A percentile compares a stretch with the other conserved stretches of the same genome.
phyloP scores from a whole-genome alignment of 2,797 vertebrate species.

The Halcyon smyrnensis region DNA sequence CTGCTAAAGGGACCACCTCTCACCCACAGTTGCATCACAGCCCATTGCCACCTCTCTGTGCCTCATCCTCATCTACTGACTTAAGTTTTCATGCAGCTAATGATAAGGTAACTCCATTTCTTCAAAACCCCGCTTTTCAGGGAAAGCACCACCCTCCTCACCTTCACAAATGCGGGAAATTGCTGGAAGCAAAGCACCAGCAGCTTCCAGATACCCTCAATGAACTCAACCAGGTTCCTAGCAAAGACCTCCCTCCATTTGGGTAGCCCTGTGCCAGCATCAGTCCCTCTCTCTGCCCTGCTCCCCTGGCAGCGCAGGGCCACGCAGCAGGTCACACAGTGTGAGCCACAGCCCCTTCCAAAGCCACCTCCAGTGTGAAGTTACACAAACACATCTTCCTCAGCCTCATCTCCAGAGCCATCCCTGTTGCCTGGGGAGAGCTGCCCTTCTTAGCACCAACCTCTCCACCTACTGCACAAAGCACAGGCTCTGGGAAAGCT shows the following conservation, averaged over 20 bases:
- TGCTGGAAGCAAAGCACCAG: not conserved
- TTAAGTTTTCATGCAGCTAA: not conserved
- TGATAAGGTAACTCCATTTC: not conserved
- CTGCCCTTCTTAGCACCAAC: not conserved
- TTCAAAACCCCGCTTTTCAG: not conserved
- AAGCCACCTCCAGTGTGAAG: accelerated
- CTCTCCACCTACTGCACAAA: not conserved
- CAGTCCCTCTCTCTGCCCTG: accelerated
- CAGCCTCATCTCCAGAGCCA: not conserved
- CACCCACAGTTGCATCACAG: not conserved
- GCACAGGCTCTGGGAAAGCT: not conserved
- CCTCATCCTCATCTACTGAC: not conserved
- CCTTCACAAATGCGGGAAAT: not conserved
- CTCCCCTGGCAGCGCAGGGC: not conserved
- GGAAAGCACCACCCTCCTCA: not conserved
- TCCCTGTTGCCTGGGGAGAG: not conserved
- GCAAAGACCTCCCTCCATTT: not conserved
- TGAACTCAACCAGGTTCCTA: not conserved
- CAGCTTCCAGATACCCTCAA: not conserved
- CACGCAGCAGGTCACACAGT: not conserved
- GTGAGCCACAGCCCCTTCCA: accelerated
- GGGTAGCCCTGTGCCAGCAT: not conserved
- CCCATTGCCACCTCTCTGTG: not conserved
- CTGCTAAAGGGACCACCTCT: not conserved
- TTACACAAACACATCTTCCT: not conserved